phyloP scores from a whole-genome alignment of 1,140 invertebrate species.

The Drosophila auraria region DNA sequence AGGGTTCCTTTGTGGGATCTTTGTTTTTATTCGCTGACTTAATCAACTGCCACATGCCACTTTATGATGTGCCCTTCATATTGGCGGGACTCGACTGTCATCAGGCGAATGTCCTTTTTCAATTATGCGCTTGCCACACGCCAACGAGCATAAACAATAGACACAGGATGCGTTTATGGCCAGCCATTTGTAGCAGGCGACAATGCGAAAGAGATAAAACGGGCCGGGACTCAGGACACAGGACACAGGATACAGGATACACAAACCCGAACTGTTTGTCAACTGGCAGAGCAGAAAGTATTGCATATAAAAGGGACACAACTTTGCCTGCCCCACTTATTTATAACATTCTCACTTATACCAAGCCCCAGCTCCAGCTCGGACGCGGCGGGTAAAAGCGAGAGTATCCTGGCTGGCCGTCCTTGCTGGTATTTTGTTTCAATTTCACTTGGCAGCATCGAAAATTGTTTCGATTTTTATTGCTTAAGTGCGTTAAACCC shows the following conservation, averaged over 20 bases:
- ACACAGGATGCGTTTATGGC: conserved; percentile 81
- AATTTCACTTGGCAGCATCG: conserved; percentile 81
- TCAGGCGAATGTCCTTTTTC: conserved; percentile 80
- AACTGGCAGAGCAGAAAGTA: conserved; percentile 55
- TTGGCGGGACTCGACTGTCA: conserved; percentile 50
- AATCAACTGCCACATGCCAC: conserved; percentile 63
- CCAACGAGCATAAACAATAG: conserved; percentile 80
- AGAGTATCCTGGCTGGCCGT: conserved; percentile 47
- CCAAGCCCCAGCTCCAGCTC: conserved; percentile 8
- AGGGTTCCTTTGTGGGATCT: conserved; percentile 34
- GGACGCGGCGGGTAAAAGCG: conserved; percentile 44
- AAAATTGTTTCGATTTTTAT: conserved; percentile 84
- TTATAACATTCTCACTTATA: conserved; percentile 80
- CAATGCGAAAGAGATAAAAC: conserved; percentile 62
- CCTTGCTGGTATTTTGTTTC: conserved; percentile 73
- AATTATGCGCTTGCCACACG: conserved; percentile 80
- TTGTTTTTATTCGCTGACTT: conserved; percentile 53
- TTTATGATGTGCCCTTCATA: conserved; percentile 70
- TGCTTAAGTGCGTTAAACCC: conserved; percentile 83
- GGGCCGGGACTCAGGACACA: conserved; percentile 13
- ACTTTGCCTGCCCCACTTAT: conserved; percentile 71
- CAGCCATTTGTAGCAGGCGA: conserved; percentile 75
- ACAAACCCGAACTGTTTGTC: conserved; percentile 74
- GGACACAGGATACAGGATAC: conserved; percentile 27
- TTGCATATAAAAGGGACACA: conserved; percentile 65